phyloP scores from a whole-genome alignment of 2,113 vertebrate genomes.

The Epinephelus cyanopodus region DNA sequence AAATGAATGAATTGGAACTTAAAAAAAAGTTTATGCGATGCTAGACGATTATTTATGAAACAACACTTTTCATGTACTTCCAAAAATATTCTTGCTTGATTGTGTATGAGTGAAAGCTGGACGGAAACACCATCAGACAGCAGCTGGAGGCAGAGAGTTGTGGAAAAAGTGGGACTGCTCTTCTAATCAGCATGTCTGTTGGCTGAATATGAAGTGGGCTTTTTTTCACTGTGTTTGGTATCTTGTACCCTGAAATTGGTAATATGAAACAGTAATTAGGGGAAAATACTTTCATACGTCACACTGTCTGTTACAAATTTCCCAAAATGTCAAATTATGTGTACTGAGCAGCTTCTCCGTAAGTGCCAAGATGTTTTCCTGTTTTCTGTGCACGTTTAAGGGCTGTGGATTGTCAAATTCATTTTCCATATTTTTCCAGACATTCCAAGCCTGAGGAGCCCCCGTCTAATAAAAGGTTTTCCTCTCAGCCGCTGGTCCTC shows the following conservation, averaged over 20 bases:
- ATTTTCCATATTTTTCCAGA: conserved; percentile 76
- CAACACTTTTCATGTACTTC: conserved; percentile 10
- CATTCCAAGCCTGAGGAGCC: conserved; percentile 64
- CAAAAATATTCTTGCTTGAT: background rate
- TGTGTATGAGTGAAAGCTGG: conserved; percentile 15
- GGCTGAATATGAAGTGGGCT: background rate
- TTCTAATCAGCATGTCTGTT: conserved; percentile 6
- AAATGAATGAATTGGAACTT: background rate
- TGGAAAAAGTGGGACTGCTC: conserved; percentile 15
- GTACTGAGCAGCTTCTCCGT: background rate
- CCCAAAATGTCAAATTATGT: background rate
- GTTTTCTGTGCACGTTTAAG: conserved; percentile 15
- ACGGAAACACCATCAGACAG: background rate
- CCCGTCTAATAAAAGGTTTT: conserved; percentile 71
- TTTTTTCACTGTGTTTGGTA: background rate
- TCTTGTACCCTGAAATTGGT: background rate
- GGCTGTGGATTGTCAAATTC: conserved; percentile 51
- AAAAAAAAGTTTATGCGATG: background rate
- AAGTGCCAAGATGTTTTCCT: conserved; percentile 33
- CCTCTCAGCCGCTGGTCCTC: conserved; percentile 52
- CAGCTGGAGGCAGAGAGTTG: background rate
- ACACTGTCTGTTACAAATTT: background rate
- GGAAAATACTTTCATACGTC: background rate
- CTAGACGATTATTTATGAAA: background rate
- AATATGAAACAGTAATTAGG: background rate